Evolutionary conservation across 2,797 vertebrate species (phyloP), one percentile per base, ranked within the genome.

Genomic region (Cossypha niveicapilla): DNA sequence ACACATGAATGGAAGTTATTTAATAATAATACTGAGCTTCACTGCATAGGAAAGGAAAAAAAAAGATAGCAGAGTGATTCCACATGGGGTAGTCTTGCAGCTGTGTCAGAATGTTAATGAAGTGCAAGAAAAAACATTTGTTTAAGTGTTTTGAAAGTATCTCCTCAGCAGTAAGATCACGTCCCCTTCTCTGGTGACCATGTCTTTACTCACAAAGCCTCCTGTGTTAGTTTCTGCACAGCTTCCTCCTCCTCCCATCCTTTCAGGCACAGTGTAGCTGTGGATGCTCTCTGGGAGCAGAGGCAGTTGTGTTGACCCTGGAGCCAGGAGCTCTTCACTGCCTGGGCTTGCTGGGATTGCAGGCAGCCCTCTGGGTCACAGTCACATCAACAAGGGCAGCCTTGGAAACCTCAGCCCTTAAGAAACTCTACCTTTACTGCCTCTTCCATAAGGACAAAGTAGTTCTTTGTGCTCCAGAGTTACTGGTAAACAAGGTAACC

Each of bases 81-180:
- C 94, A 96, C 88, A 87, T 94, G 93, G 88, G 11, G 17, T 86
- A 88, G 54, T 53, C 72, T 53, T 91, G 92, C 88, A 94, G 86
- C 92, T 92, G 88, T 93, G 88, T 92, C 81, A 95, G 86, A 94
- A 92, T 86, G 86, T 84, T 95, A 95, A 96, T 94, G 94, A 96
- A 94, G 93, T 95, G 94, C 83, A 92, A 94, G 92, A 90, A 87
- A 93, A 94, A 94, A 85, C 92, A 95, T 94, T 91, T 92, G 88
- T 95, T 85, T 66, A 94, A 95, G 74, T 82, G 34, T 90, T 93
- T 94, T 90, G 35, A 66, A 92, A 94, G 83, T 88, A 65, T 78
- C 86, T 89, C 63, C 80, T 95, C 77, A 62, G 72, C 83, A 94
- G 80, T 94, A 60, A 45, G 80, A 84, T 90, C 88, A 90, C 41